Conservation (phyloP, 2,113 vertebrate species). For the Rhabdornis inornatus region DNA sequence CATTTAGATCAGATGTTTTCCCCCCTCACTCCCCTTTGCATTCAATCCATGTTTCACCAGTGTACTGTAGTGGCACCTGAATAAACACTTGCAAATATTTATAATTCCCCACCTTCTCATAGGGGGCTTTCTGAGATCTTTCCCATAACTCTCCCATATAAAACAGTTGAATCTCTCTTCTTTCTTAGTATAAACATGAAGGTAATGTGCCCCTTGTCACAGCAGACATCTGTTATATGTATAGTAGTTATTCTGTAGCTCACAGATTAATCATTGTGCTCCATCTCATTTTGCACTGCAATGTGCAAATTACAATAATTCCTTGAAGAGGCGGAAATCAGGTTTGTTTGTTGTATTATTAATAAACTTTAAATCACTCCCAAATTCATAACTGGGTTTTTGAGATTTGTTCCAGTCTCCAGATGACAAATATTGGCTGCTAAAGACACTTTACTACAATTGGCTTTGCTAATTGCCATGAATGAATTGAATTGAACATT, state of each 20-base stretch:
- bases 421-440: constrained; percentile 37
- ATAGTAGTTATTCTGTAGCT: constrained; percentile 53
- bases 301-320: constrained; percentile 62
- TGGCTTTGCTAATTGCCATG: constrained; percentile 24
- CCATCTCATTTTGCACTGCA: constrained; percentile 62
- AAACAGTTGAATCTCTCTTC: constrained; percentile 54
- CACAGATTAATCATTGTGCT: constrained; percentile 67
- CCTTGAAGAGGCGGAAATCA: constrained; percentile 60
- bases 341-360: constrained; percentile 53
- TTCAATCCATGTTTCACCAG: background rate
- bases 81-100: constrained; percentile 71
- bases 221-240: constrained; percentile 71
- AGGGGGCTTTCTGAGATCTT: constrained; percentile 43
- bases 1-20: constrained; percentile 12
- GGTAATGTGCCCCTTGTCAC: constrained; percentile 76
- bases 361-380: constrained; percentile 28
- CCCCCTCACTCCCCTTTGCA: background rate
- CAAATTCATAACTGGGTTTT: background rate
- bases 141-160: constrained; percentile 40
- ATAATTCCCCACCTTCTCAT: constrained; percentile 63
- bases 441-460: background rate
- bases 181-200: constrained; percentile 72
- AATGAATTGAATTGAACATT: constrained; percentile 19
- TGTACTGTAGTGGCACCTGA: constrained; percentile 69
- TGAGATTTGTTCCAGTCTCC: constrained; percentile 13